Evolutionary conservation across 2,888 invertebrate species (phyloP).

Genomic region (Heliconius hortense): DNA sequence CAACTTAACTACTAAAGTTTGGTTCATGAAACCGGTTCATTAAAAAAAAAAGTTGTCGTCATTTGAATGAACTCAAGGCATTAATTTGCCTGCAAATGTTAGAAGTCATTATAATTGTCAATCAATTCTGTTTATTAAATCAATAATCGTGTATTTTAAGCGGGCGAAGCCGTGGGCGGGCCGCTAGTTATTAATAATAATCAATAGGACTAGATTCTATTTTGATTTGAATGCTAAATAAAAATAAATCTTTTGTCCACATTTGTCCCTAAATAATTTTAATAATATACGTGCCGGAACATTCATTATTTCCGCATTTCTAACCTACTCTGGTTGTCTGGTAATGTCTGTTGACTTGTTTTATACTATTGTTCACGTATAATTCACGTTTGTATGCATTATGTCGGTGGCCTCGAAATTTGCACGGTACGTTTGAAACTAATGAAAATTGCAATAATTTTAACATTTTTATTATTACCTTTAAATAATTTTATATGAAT

Average conservation of each 20-base stretch:
- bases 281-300: slow-evolving; percentile 19
- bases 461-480: background rate
- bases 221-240: background rate
- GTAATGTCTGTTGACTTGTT: slow-evolving; percentile 12
- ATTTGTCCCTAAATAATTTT: slow-evolving; percentile 4
- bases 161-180: too few relatives aligned
- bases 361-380: background rate
- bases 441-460: background rate
- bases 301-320: slow-evolving; percentile 32
- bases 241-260: slow-evolving; percentile 16
- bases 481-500: background rate
- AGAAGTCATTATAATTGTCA: too few relatives aligned
- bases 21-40: too few relatives aligned
- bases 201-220: background rate
- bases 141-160: too few relatives aligned
- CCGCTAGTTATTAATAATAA: background rate
- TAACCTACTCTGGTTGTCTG: background rate
- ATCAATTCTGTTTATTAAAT: too few relatives aligned
- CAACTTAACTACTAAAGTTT: too few relatives aligned
- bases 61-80: too few relatives aligned
- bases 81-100: too few relatives aligned
- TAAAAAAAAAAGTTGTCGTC: too few relatives aligned
- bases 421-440: slow-evolving; percentile 18
- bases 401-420: slow-evolving; percentile 23
- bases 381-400: slow-evolving; percentile 15